Evolutionary conservation across 2,888 invertebrate species (phyloP).

Genomic region (Hoplodrina blanda): DNA sequence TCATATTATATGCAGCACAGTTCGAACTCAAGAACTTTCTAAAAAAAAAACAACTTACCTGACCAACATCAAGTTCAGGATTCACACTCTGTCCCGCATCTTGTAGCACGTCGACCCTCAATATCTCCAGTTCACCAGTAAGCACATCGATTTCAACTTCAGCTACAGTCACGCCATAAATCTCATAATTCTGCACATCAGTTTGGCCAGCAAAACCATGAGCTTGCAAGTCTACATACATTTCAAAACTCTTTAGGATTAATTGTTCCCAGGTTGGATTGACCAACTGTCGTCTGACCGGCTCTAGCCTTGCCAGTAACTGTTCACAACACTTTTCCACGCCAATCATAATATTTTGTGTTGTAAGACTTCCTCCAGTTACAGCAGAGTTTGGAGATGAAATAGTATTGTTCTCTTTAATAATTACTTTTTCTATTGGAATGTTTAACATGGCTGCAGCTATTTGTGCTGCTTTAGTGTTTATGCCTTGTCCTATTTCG

Average conservation of each 20-base stretch:
- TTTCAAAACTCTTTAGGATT: constrained; percentile 82
- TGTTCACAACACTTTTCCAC: constrained; percentile 85
- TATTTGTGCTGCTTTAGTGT: constrained; percentile 93
- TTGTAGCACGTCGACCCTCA: constrained; percentile 91
- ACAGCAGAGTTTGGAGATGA: constrained; percentile 91
- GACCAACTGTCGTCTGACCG: constrained; percentile 74
- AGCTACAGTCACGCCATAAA: constrained; percentile 90
- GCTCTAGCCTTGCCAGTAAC: constrained; percentile 81
- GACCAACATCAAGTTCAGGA: constrained; percentile 92
- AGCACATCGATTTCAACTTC: constrained; percentile 93
- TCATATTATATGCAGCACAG: neutral
- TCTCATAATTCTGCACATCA: constrained; percentile 64
- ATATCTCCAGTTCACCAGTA: constrained; percentile 92
- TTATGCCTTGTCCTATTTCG: constrained; percentile 94
- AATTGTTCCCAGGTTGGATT: constrained; percentile 86
- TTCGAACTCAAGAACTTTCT: neutral
- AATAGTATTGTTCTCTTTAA: constrained; percentile 92
- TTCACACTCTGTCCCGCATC: constrained; percentile 92
- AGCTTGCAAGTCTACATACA: constrained; percentile 66
- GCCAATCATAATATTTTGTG: constrained; percentile 91
- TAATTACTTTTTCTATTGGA: constrained; percentile 91
- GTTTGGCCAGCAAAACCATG: constrained; percentile 62
- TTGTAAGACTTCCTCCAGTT: constrained; percentile 93
- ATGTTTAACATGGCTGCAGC: constrained; percentile 92
- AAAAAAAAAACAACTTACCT: constrained; percentile 75